Conservation (phyloP, 2,797 vertebrate genomes). For the Orientallactaga sibirica region DNA sequence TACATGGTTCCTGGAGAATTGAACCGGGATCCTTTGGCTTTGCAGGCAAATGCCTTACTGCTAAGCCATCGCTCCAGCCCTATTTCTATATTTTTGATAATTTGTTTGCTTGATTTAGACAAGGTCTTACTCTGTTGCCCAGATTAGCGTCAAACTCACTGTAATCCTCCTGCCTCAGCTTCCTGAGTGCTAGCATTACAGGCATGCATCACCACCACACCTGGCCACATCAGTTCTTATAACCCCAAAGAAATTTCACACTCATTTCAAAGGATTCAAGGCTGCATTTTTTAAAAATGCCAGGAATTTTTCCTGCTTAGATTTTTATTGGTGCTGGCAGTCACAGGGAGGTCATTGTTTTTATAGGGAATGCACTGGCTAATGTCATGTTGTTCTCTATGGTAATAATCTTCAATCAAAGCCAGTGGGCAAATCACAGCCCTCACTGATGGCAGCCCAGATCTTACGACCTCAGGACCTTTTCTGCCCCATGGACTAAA, state of each 20-base stretch:
- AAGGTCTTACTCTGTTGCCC: background rate
- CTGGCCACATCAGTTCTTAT: background rate
- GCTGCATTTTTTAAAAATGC: background rate
- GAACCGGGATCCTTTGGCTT: too few relatives aligned
- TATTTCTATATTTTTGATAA: too few relatives aligned
- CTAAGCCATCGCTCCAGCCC: too few relatives aligned
- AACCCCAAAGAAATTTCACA: background rate
- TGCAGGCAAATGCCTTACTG: too few relatives aligned
- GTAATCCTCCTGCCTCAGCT: background rate
- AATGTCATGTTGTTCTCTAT: background rate
- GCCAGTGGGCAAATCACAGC: too few relatives aligned
- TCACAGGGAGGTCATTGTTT: background rate
- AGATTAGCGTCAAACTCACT: background rate
- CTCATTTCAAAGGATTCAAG: background rate
- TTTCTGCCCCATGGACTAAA: background rate
- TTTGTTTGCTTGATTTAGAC: background rate
- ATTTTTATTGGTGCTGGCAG: background rate
- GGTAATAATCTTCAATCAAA: background rate
- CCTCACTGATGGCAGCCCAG: background rate
- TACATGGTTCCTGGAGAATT: too few relatives aligned
- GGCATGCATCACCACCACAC: background rate
- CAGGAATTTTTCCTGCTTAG: background rate
- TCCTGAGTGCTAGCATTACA: too few relatives aligned
- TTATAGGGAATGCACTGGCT: background rate
- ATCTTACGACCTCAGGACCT: background rate